Percentiles rank a stretch among this genome's conserved stretches.
Conservation (phyloP, 2,888 invertebrate genomes). For the Agrochola macilenta region DNA sequence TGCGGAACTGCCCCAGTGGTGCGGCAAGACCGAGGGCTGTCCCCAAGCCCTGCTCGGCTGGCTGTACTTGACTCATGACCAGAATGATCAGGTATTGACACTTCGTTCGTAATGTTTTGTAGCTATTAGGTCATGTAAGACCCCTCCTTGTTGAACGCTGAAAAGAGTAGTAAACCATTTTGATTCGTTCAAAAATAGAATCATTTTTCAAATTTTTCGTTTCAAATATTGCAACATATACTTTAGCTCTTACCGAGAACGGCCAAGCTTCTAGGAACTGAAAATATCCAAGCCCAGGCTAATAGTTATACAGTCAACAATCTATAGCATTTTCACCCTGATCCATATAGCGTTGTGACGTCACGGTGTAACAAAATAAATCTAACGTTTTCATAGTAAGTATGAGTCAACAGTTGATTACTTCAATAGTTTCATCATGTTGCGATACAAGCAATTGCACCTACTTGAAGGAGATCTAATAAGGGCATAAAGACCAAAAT, state of each 20-base stretch:
- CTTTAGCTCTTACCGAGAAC: not conserved
- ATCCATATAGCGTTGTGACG: constrained; percentile 56
- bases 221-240: constrained; percentile 5
- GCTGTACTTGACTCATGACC: constrained; percentile 85
- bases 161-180: constrained; percentile 29
- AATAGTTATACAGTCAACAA: constrained; percentile 22
- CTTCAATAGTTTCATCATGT: constrained; percentile 42
- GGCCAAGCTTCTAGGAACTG: constrained; percentile 10
- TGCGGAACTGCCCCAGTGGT: constrained; percentile 87
- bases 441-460: constrained; percentile 18
- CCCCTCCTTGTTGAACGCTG: not conserved
- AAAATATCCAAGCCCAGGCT: constrained; percentile 17
- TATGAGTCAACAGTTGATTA: constrained; percentile 51
- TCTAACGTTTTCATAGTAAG: constrained; percentile 57
- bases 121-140: not conserved
- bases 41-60: constrained; percentile 86
- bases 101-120: no score
- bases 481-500: constrained; percentile 11
- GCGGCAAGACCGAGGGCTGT: constrained; percentile 83
- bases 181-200: constrained; percentile 62
- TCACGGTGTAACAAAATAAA: constrained; percentile 62
- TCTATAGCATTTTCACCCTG: constrained; percentile 53
- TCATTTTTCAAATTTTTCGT: constrained; percentile 16
- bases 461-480: not conserved
- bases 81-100: constrained; percentile 85